Evolutionary conservation across 2,113 vertebrate species (phyloP).

Genomic region (Jaculus jaculus): DNA sequence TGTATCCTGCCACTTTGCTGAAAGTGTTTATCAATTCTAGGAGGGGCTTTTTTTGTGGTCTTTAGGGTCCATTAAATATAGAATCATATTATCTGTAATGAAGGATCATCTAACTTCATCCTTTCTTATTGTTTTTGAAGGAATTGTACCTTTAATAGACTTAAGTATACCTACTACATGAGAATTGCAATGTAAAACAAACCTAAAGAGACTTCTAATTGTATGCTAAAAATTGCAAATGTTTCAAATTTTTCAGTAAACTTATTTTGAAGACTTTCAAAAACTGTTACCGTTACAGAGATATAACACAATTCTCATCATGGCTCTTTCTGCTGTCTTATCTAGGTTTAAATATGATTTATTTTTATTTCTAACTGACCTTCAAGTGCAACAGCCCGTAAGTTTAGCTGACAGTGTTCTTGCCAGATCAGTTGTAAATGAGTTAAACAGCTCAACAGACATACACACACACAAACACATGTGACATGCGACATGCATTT

Average conservation of each 20-base stretch:
- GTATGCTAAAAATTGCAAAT: slow-evolving; percentile 4
- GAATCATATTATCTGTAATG: no score
- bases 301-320: neutral
- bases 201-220: slow-evolving; percentile 9
- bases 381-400: slow-evolving; percentile 23
- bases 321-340: neutral
- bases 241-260: slow-evolving; percentile 36
- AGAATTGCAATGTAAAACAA: neutral
- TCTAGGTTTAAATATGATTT: neutral
- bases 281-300: slow-evolving; percentile 15
- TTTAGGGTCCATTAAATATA: no score
- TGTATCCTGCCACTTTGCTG: no score
- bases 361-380: slow-evolving; percentile 28
- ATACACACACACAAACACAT: neutral
- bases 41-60: no score
- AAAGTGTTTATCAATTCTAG: no score
- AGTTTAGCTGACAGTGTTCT: slow-evolving; percentile 22
- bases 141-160: neutral
- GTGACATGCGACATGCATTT: neutral
- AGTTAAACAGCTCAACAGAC: neutral
- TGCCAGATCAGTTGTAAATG: neutral
- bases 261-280: slow-evolving; percentile 35
- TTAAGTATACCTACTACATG: neutral
- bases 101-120: no score
- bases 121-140: no score